Evolutionary conservation across 2,113 vertebrate species (phyloP).

Genomic region (Aegithalos caudatus): DNA sequence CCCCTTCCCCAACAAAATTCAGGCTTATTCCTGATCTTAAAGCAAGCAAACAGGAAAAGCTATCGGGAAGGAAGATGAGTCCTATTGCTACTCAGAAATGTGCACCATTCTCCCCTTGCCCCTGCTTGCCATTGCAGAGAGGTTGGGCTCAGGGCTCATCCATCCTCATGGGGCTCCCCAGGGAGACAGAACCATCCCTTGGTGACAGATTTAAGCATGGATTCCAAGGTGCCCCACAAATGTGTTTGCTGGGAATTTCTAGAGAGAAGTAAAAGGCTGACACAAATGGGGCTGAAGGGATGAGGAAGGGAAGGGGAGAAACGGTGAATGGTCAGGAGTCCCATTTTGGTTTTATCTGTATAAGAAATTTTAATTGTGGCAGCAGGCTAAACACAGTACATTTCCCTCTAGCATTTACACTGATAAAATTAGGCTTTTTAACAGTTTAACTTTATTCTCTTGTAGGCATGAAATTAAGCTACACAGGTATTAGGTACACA

Average conservation of each 20-base stretch:
- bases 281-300: background rate
- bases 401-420: background rate
- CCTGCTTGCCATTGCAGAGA: background rate
- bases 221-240: background rate
- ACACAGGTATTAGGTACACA: constrained; percentile 37
- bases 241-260: fast-evolving
- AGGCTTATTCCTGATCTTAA: background rate
- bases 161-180: background rate
- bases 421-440: background rate
- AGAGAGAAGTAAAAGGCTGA: background rate
- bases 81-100: background rate
- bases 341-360: background rate
- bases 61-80: background rate
- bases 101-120: background rate
- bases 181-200: fast-evolving
- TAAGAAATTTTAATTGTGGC: background rate
- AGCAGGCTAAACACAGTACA: background rate
- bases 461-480: constrained; percentile 56
- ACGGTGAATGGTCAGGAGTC: background rate
- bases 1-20: background rate
- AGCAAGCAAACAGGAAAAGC: background rate
- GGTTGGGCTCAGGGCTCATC: background rate
- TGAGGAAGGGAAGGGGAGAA: background rate
- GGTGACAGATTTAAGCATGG: background rate
- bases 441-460: constrained; percentile 21